A percentile compares a stretch with the other conserved stretches of the same genome.
These are phyloP conservation scores for Heterodera schachtii DNA, from an alignment of 1,140 invertebrate genomes.

Conservation along the genomic window DNA sequence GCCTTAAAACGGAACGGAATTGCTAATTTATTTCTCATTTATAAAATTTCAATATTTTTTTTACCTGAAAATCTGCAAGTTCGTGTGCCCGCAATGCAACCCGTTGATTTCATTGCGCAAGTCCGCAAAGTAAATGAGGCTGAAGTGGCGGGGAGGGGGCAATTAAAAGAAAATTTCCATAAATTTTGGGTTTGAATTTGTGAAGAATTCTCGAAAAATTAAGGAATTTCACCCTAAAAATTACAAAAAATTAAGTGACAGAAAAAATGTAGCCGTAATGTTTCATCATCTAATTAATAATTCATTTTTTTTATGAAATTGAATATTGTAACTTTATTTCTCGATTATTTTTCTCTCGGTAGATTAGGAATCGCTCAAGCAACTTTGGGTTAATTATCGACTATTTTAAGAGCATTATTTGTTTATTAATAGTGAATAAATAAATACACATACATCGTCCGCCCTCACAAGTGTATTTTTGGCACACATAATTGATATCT, in stretches of 20 bases:
- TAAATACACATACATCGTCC: conserved; percentile 16
- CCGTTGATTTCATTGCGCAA: conserved; percentile 14
- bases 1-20: not conserved
- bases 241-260: not conserved
- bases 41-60: not conserved
- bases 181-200: not conserved
- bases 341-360: no score
- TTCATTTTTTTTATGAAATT: no score
- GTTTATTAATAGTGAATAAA: not conserved
- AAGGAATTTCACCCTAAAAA: not conserved
- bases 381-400: no score
- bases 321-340: no score
- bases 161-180: not conserved
- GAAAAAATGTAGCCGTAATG: no score
- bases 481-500: conserved; percentile 29
- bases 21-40: not conserved
- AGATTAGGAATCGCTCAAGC: no score
- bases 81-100: conserved; percentile 18
- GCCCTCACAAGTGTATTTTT: conserved; percentile 18
- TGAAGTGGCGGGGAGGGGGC: not conserved
- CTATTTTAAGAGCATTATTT: no score
- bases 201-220: not conserved
- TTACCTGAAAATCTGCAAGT: conserved; percentile 30
- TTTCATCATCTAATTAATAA: no score
- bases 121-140: conserved; percentile 28